Percentiles rank a stretch among this genome's conserved stretches.
These are phyloP conservation scores for Coregonus clupeaformis DNA, from an alignment of 2,113 vertebrate genomes.

Conservation along the genomic window DNA sequence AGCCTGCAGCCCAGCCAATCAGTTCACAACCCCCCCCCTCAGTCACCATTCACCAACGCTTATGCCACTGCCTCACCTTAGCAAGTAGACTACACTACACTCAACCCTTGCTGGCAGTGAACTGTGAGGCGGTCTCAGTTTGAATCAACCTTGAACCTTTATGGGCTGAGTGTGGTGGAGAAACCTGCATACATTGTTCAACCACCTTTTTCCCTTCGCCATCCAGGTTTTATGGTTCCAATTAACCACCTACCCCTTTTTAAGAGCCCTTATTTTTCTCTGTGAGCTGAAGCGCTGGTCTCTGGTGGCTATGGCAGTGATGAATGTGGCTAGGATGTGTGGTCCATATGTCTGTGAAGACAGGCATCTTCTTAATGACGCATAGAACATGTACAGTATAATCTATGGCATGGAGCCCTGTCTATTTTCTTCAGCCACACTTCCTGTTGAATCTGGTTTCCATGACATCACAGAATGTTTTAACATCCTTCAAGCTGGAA, in stretches of 20 bases:
- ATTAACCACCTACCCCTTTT: conserved; percentile 47
- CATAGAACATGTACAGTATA: too few relatives aligned
- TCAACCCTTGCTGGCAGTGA: background rate
- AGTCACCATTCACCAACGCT: too few relatives aligned
- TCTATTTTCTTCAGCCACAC: background rate
- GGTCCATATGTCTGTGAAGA: too few relatives aligned
- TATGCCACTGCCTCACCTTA: too few relatives aligned
- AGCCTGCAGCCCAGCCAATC: conserved; percentile 1
- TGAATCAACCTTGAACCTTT: background rate
- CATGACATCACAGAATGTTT: background rate
- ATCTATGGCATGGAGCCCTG: background rate
- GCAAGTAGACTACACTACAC: background rate
- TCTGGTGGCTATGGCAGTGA: too few relatives aligned
- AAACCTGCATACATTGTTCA: conserved; percentile 21
- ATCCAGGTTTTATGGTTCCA: conserved; percentile 35
- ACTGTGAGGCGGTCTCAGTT: background rate
- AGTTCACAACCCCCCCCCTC: conserved; percentile 3
- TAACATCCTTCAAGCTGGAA: background rate
- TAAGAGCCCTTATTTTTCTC: conserved; percentile 36
- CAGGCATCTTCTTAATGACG: too few relatives aligned
- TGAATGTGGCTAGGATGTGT: too few relatives aligned
- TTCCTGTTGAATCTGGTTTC: background rate
- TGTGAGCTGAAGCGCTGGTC: too few relatives aligned
- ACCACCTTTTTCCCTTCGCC: conserved; percentile 12
- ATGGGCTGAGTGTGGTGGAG: background rate